These are phyloP conservation scores for Andrena chrysosceles DNA, from an alignment of 2,888 invertebrate genomes.

Conservation along the genomic window DNA sequence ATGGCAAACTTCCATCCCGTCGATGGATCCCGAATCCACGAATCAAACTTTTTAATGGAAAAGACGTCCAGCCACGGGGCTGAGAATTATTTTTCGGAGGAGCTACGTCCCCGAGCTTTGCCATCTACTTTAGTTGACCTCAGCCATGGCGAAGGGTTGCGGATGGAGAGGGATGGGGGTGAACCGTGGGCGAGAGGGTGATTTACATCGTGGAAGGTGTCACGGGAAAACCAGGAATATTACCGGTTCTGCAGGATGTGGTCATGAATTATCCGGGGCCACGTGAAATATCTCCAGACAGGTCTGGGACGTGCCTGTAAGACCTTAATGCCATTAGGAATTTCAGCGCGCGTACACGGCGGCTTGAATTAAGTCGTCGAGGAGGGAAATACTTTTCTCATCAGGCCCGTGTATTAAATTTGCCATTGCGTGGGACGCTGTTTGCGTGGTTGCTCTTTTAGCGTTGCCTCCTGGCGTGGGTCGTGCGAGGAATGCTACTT, in stretches of 20 bases:
- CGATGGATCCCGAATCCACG: slow-evolving; percentile 49
- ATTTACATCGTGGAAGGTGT: slow-evolving; percentile 63
- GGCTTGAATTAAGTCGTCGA: slow-evolving; percentile 38
- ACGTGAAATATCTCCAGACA: slow-evolving; percentile 65
- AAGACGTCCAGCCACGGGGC: slow-evolving; percentile 21
- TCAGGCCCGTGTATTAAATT: not conserved
- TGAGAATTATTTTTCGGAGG: slow-evolving; percentile 62
- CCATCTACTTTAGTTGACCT: slow-evolving; percentile 55
- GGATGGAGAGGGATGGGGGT: not conserved
- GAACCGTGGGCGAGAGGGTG: slow-evolving; percentile 16
- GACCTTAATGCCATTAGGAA: slow-evolving; percentile 61
- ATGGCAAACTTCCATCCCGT: slow-evolving; percentile 41
- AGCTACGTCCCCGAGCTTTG: slow-evolving; percentile 54
- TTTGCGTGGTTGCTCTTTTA: not conserved
- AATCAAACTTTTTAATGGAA: slow-evolving; percentile 72
- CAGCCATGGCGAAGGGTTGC: not conserved
- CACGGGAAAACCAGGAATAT: slow-evolving; percentile 66
- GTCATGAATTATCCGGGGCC: slow-evolving; percentile 65
- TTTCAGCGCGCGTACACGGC: slow-evolving; percentile 30
- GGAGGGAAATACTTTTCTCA: slow-evolving; percentile 35
- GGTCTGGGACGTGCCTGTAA: slow-evolving; percentile 53
- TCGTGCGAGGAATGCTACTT: no score
- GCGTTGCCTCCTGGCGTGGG: no score
- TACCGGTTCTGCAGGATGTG: slow-evolving; percentile 67
- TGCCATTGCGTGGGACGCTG: not conserved